A percentile compares a stretch with the other conserved stretches of the same genome.
phyloP scores from a whole-genome alignment of 2,888 invertebrate genomes.

The Cryptus armator region DNA sequence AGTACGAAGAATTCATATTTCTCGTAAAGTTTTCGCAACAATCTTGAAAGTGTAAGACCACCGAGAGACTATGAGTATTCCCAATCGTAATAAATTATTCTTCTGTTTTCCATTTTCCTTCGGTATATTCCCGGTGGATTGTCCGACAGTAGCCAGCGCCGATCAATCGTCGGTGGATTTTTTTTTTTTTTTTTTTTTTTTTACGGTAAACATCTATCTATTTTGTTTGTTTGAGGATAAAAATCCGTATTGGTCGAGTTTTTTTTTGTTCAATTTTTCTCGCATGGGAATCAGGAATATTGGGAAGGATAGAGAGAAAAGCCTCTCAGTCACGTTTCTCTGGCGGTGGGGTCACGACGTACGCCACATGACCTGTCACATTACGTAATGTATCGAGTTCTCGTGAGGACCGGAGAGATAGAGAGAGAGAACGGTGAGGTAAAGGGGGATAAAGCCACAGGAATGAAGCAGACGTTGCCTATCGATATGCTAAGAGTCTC shows the following conservation, averaged over 20 bases:
- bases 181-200: constrained; percentile 28
- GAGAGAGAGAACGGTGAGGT: constrained; percentile 14
- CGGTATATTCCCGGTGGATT: constrained; percentile 43
- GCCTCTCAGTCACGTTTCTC: constrained; percentile 70
- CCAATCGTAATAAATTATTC: constrained; percentile 64
- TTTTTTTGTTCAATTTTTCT: constrained; percentile 34
- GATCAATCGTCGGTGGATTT: constrained; percentile 52
- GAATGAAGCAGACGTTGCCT: constrained; percentile 25
- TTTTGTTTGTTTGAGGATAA: constrained; percentile 62
- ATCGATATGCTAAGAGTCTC: constrained; percentile 53
- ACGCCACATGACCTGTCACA: constrained; percentile 74
- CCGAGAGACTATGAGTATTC: constrained; percentile 34
- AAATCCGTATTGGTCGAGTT: constrained; percentile 64
- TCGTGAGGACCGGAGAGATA: constrained; percentile 69
- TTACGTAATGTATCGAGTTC: constrained; percentile 82
- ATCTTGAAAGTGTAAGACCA: background rate
- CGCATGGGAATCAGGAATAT: constrained; percentile 59
- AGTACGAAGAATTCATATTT: constrained; percentile 29
- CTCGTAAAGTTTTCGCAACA: background rate
- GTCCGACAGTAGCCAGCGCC: constrained; percentile 47
- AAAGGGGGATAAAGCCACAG: constrained; percentile 5
- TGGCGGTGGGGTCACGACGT: constrained; percentile 68
- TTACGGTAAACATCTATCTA: constrained; percentile 50
- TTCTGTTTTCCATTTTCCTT: constrained; percentile 33
- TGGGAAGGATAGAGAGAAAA: constrained; percentile 72